A percentile compares a stretch with the other conserved stretches of the same genome.
phyloP scores from a whole-genome alignment of 2,113 vertebrate genomes.

The Odocoileus hemionus region DNA sequence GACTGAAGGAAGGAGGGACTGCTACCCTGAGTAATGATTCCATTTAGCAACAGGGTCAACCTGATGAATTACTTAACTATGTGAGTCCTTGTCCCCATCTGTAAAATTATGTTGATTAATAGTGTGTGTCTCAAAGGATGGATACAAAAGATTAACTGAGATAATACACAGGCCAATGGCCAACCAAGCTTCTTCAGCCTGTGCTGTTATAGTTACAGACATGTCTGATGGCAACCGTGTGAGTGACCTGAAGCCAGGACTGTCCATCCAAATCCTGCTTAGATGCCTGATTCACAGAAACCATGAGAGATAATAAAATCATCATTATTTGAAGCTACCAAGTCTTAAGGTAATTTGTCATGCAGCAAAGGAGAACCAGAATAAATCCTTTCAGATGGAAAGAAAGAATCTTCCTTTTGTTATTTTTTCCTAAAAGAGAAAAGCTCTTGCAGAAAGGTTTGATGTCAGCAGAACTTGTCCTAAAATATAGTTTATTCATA shows the following conservation, averaged over 20 bases:
- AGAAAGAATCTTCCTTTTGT: neutral
- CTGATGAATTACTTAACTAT: neutral
- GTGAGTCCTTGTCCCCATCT: neutral
- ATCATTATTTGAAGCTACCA: neutral
- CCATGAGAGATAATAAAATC: neutral
- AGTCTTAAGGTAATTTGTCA: neutral
- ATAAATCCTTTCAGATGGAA: neutral
- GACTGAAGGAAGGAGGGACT: neutral
- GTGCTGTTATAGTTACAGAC: fast-evolving
- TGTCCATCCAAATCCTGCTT: too few species aligned
- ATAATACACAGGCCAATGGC: too few species aligned
- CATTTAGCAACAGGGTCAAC: neutral
- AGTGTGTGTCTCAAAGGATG: neutral
- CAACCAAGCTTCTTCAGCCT: neutral
- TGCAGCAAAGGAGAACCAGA: neutral
- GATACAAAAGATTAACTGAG: neutral
- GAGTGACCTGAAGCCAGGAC: neutral
- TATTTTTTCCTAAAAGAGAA: neutral
- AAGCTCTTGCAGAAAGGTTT: neutral
- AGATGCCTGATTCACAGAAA: neutral
- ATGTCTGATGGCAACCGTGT: fast-evolving
- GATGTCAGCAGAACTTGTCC: neutral
- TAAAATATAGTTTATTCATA: neutral
- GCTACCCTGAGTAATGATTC: neutral
- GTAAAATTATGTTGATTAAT: neutral